phyloP scores from a whole-genome alignment of 2,113 vertebrate species.

The Varanus salvator region DNA sequence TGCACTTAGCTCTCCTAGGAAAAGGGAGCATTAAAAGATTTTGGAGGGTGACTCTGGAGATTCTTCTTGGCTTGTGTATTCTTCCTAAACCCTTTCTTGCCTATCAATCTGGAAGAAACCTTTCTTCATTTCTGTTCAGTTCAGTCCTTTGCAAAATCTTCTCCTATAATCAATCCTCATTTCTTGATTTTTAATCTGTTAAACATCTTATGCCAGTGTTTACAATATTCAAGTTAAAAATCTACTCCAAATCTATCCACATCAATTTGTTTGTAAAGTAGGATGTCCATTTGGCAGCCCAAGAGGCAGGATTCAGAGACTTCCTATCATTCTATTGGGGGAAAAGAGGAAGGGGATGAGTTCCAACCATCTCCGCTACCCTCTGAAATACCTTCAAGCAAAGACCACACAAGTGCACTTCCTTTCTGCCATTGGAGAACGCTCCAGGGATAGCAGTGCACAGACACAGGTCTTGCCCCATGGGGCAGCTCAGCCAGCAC shows the following conservation, averaged over 20 bases:
- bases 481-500: not conserved
- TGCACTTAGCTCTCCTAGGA: not conserved
- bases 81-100: not conserved
- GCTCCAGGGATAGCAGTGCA: not conserved
- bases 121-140: not conserved
- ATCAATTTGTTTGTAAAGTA: not conserved
- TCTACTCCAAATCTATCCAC: not conserved
- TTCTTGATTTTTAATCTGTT: too few species aligned
- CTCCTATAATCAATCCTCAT: too few species aligned
- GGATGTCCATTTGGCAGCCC: not conserved
- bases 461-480: not conserved
- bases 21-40: not conserved
- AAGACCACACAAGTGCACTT: not conserved
- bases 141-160: too few species aligned
- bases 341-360: not conserved
- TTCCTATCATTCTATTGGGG: not conserved
- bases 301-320: not conserved
- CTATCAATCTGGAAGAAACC: not conserved
- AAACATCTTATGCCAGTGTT: not conserved
- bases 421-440: not conserved
- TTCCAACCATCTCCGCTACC: not conserved
- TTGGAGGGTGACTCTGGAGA: not conserved
- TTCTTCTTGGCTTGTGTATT: not conserved
- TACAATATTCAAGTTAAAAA: not conserved
- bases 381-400: not conserved